Conservation (phyloP, 2,888 invertebrate genomes). For the Nephrocerus scutellatus region DNA sequence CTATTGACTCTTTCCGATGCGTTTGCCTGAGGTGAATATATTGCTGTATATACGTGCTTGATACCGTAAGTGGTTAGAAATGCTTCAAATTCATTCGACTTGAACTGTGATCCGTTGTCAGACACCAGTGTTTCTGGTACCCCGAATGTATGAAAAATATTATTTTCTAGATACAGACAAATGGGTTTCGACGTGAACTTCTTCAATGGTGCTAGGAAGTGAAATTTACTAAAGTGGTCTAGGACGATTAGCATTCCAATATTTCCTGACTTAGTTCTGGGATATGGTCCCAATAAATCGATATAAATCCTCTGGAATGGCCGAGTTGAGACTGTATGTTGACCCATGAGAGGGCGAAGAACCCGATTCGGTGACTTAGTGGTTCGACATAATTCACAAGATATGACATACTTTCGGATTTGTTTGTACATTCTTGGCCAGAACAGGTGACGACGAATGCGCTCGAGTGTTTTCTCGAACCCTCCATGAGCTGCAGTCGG, state of each 20-base stretch:
- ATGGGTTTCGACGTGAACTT: too few species aligned
- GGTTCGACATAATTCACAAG: slow-evolving; percentile 3
- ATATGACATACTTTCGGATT: background rate
- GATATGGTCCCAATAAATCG: slow-evolving; percentile 6
- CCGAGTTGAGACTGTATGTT: background rate
- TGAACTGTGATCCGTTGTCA: too few species aligned
- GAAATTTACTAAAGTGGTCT: slow-evolving; percentile 10
- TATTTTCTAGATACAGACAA: too few species aligned
- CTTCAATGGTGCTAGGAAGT: slow-evolving; percentile 6
- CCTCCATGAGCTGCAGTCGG: slow-evolving; percentile 2
- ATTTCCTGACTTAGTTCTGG: slow-evolving; percentile 3
- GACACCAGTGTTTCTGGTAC: too few species aligned
- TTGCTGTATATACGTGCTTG: too few species aligned
- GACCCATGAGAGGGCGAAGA: slow-evolving; percentile 2
- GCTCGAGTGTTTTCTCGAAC: slow-evolving; percentile 1
- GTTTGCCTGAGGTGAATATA: too few species aligned
- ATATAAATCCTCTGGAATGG: slow-evolving; percentile 4
- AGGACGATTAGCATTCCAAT: slow-evolving; percentile 7
- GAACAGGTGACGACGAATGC: background rate
- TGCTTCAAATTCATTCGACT: too few species aligned
- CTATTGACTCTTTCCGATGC: too few species aligned
- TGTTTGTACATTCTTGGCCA: slow-evolving; percentile 1
- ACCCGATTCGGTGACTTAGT: slow-evolving; percentile 5
- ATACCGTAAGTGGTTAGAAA: too few species aligned
- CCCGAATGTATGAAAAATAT: too few species aligned